Evolutionary conservation across 2,113 vertebrate species (phyloP), one percentile per base, ranked within the genome.

Genomic region (Hyperoodon ampullatus): DNA sequence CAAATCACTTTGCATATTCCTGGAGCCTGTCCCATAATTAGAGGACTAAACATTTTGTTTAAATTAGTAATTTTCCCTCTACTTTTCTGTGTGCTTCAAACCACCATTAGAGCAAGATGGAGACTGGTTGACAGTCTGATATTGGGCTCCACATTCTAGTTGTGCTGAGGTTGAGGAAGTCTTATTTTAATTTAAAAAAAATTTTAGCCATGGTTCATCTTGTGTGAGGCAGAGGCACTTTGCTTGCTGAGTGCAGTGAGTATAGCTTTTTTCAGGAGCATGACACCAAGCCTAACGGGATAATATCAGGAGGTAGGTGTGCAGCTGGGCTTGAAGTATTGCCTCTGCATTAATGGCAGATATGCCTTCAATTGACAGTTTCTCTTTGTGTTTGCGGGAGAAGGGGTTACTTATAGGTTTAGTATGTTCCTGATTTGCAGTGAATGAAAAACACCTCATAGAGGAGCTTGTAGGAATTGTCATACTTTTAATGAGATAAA

Each of bases 41-140:
- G 96, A 94, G 95, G 93, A 96, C 95, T 97, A 98, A 97, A 97
- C 75, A 95, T 96, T 98, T 97, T 97, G 97, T 96, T 98, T 97
- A 96, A 94, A 90, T 97, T 96, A 93, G 71, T 94, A 81, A 95
- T 93, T 94, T 88, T 26, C 9, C 71, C 16, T 8, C 60, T 74
- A 65, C 70, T 89, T 74, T 68, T 87, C 82, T 44, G 53, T 47
- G 74, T 88, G 87, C 81, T 89, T 55, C n/a, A 94, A 96, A 82
- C 83, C 47, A 72, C 80, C 11, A 35, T 97, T 87, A 58, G 44
- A 63, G 74, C 60, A 96, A 94, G 53, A 68, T 65, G 70, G 83
- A 97, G 80, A 44, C 66, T 74, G 63, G 87, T 90, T 90, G 71
- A 47, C 74, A 71, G 60, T 66, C 24, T 85, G 61, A 61, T 55